Percentiles rank a stretch among this genome's conserved stretches.
Conservation (phyloP, 2,888 invertebrate genomes). For the Zonitis immaculata region DNA sequence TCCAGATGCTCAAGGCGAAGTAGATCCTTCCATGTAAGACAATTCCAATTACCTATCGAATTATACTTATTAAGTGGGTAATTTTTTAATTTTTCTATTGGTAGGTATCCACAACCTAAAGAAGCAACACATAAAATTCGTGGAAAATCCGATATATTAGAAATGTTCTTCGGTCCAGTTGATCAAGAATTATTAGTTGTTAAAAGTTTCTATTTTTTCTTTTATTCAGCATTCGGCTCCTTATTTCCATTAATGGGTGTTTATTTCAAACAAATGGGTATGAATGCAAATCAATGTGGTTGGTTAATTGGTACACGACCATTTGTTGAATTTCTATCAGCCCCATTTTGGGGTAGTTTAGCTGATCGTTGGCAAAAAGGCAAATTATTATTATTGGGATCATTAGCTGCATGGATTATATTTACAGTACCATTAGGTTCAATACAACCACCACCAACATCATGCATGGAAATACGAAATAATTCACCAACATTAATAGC, state of each 20-base stretch:
- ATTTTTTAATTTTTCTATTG: too few relatives aligned
- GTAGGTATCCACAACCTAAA: conserved; percentile 77
- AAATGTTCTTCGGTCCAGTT: conserved; percentile 75
- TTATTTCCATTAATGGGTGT: conserved; percentile 97
- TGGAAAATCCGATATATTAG: conserved; percentile 78
- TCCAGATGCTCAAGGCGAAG: conserved; percentile 79
- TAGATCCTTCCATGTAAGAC: conserved; percentile 71
- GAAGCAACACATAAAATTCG: conserved; percentile 88
- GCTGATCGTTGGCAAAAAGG: conserved; percentile 86
- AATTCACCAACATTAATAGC: conserved; percentile 60
- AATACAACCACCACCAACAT: conserved; percentile 88
- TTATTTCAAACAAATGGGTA: conserved; percentile 96
- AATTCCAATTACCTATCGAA: background rate
- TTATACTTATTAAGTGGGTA: too few relatives aligned
- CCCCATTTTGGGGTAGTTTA: conserved; percentile 96
- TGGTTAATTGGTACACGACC: conserved; percentile 92
- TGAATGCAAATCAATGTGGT: conserved; percentile 96
- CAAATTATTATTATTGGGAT: conserved; percentile 81
- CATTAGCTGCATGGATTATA: conserved; percentile 91
- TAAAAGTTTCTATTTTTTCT: conserved; percentile 98
- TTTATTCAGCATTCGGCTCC: conserved; percentile 98
- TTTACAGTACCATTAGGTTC: conserved; percentile 95
- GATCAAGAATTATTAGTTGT: conserved; percentile 91
- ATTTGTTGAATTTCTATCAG: conserved; percentile 94
- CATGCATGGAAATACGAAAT: conserved; percentile 71